Base-by-base conservation (phyloP, 2,888 invertebrate species). In the Cacoxenus indagator region DNA sequence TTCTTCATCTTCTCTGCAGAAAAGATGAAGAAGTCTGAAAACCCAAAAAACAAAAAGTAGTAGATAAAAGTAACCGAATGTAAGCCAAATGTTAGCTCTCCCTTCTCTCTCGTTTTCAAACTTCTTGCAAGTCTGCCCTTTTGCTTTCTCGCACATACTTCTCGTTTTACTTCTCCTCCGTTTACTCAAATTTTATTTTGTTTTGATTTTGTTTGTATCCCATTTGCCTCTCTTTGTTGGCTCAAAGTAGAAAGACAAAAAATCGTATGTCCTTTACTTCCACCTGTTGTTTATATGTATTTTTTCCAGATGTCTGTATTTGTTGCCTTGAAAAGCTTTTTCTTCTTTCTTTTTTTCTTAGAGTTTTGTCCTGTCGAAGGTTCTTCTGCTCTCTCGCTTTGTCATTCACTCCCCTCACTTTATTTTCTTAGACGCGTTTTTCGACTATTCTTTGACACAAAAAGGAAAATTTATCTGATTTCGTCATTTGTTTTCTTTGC, bases 81-180 rank as follows among this genome's bases (percentile, higher is more conserved):
- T n/a, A n/a, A n/a, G n/a, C n/a, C n/a, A 51, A 8, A 17, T 19
- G 45, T 43, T 55, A n/a, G 24, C 55, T 14, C 6, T n/a, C 27
- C 4, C 27, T 55, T 22, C 6, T 17, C 55, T 55, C 55, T 55
- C 27, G 2, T 22, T 55, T 55, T 55, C 27, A 14, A 8, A 26
- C 27, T 55, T 11, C n/a, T 24, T 54, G n/a, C 45, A 43, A 43
- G n/a, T 14, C n/a, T 43, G 1, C 11, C 24, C 0, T 24, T 26
- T 54, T 65, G 48, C 26, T 51, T 65, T 37, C 37, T 17, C 54
- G 65, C 37, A 22, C 51, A 65, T 51, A 31, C 22, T 43, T 22
- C 9, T 17, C 8, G 11, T 19, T 64, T 45, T n/a, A 46, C 17
- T 45, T 22, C 24, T 46, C 24, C 5, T 19, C 48, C 5, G 46